Conservation (phyloP, 1,140 invertebrate genomes). For the Drosophila sp. region DNA sequence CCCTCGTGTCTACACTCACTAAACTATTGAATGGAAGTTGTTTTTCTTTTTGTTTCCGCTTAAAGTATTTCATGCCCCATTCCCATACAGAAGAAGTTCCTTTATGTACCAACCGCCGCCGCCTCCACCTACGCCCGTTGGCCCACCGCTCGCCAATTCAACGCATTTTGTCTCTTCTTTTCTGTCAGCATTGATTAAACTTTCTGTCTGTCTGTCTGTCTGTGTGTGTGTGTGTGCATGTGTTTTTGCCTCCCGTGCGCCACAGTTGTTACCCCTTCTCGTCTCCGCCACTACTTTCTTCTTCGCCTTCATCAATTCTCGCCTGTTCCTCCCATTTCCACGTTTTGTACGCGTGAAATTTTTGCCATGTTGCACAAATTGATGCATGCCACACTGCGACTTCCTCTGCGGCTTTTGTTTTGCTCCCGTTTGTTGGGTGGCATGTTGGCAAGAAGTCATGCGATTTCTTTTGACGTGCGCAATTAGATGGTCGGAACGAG, state of each 20-base stretch:
- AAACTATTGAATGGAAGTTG: no score
- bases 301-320: neutral
- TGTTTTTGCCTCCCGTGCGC: neutral
- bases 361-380: conserved; percentile 34
- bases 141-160: neutral
- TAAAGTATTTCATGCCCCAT: no score
- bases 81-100: no score
- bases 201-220: conserved; percentile 7
- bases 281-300: neutral
- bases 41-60: no score
- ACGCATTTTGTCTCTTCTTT: conserved; percentile 21
- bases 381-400: conserved; percentile 25
- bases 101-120: no score
- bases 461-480: conserved; percentile 25
- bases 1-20: no score
- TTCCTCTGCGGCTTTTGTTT: conserved; percentile 18
- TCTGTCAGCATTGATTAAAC: conserved; percentile 38
- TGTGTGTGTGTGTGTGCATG: neutral
- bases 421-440: conserved; percentile 12
- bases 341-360: conserved; percentile 27
- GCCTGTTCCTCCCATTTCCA: neutral
- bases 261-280: neutral
- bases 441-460: conserved; percentile 23
- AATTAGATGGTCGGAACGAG: conserved; percentile 11
- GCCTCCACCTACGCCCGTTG: neutral